Percentiles rank a stretch among this genome's conserved stretches.
Conservation (phyloP, 2,888 invertebrate species). For the Tenodera sinensis region DNA sequence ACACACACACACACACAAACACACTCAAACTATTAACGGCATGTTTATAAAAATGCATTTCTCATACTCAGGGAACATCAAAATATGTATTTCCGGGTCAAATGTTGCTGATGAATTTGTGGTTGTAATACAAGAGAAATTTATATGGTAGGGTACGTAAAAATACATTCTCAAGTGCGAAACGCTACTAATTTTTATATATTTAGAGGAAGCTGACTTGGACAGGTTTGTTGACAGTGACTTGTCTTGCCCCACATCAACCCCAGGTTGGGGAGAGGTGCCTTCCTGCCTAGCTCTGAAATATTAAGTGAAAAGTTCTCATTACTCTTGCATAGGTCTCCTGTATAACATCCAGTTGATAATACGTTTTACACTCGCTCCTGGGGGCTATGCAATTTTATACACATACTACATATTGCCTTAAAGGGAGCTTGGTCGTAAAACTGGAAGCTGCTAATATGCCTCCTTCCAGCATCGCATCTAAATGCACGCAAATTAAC, state of each 20-base stretch:
- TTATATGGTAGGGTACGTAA: no score
- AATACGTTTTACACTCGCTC: neutral
- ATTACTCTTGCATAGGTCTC: neutral
- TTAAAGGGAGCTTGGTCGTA: neutral
- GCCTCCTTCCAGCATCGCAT: neutral
- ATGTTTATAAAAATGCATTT: no score
- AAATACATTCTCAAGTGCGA: no score
- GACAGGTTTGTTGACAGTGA: neutral
- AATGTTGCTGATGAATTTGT: no score
- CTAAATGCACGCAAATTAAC: neutral
- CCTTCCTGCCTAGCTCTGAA: neutral
- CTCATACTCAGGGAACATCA: no score
- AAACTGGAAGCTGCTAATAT: neutral
- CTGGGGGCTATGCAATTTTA: neutral
- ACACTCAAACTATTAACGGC: no score
- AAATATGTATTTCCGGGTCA: no score
- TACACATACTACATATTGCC: neutral
- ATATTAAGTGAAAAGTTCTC: neutral
- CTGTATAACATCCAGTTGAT: neutral
- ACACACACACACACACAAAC: no score
- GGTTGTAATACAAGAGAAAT: no score
- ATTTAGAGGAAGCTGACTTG: neutral
- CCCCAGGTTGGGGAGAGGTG: neutral
- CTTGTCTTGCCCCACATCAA: neutral
- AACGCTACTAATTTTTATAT: neutral